phyloP scores from a whole-genome alignment of 2,797 vertebrate genomes.

The Petrocephalus schoutedeni region DNA sequence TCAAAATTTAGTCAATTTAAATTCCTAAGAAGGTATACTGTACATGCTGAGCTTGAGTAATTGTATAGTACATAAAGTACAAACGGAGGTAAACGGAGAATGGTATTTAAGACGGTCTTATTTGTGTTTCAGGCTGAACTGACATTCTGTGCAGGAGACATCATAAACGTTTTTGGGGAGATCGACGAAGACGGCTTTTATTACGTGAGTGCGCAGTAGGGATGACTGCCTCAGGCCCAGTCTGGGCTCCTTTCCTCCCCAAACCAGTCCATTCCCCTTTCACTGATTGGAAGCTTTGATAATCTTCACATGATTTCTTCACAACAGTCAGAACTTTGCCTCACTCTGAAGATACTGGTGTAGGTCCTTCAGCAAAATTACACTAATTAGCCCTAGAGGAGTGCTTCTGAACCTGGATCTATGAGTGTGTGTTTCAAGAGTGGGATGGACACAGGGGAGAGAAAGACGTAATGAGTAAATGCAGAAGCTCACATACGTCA shows the following conservation, averaged over 20 bases:
- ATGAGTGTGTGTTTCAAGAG: background rate
- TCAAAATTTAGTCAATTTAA: background rate
- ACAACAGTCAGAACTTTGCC: background rate
- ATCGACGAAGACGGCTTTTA: conserved; percentile 99
- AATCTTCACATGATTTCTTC: background rate
- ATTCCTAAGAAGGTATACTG: background rate
- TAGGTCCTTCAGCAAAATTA: background rate
- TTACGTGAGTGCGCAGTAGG: conserved; percentile 73
- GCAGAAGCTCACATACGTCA: background rate
- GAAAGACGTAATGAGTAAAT: background rate
- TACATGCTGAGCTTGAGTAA: background rate
- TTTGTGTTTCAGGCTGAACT: conserved; percentile 75
- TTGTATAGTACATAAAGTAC: background rate
- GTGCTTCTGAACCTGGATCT: background rate
- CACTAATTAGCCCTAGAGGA: background rate
- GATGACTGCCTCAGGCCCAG: background rate
- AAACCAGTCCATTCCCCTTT: background rate
- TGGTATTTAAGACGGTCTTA: background rate
- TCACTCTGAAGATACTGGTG: background rate
- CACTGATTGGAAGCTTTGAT: background rate
- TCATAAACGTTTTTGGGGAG: conserved; percentile 89
- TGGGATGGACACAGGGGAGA: background rate
- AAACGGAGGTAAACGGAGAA: background rate
- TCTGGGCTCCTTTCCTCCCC: background rate
- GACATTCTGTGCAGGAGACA: conserved; percentile 94